Percentiles rank a stretch among this genome's conserved stretches.
Conservation (phyloP, 2,113 vertebrate genomes). For the Rhea americana region DNA sequence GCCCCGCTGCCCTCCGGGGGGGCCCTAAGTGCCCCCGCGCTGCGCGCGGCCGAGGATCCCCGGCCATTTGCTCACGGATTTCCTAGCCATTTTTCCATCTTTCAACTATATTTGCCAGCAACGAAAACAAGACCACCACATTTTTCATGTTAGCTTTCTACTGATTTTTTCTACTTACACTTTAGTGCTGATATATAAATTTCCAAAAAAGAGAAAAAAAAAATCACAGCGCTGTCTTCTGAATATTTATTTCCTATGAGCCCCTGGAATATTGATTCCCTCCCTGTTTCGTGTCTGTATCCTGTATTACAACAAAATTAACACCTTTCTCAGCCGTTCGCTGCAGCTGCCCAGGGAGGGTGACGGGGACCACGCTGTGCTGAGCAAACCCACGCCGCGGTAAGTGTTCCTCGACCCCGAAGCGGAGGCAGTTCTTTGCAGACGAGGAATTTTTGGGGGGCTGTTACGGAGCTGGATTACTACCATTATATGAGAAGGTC, state of each 20-base stretch:
- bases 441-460: not conserved
- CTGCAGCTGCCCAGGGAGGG: not conserved
- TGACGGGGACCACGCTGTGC: not conserved
- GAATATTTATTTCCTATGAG: not conserved
- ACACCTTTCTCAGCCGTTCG: not conserved
- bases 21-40: too few species aligned
- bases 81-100: not conserved
- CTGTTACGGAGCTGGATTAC: too few species aligned
- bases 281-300: not conserved
- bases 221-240: not conserved
- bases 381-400: not conserved
- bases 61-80: not conserved
- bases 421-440: not conserved
- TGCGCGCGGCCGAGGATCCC: not conserved
- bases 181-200: not conserved
- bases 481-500: too few species aligned
- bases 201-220: too few species aligned
- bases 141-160: not conserved
- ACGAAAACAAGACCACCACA: rapidly evolving
- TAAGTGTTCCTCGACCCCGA: not conserved
- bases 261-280: not conserved
- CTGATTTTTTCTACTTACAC: not conserved
- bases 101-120: rapidly evolving
- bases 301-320: not conserved
- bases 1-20: too few species aligned